These are phyloP conservation scores for Brachypalpus laphriformis DNA, from an alignment of 2,888 invertebrate species.

Conservation along the genomic window DNA sequence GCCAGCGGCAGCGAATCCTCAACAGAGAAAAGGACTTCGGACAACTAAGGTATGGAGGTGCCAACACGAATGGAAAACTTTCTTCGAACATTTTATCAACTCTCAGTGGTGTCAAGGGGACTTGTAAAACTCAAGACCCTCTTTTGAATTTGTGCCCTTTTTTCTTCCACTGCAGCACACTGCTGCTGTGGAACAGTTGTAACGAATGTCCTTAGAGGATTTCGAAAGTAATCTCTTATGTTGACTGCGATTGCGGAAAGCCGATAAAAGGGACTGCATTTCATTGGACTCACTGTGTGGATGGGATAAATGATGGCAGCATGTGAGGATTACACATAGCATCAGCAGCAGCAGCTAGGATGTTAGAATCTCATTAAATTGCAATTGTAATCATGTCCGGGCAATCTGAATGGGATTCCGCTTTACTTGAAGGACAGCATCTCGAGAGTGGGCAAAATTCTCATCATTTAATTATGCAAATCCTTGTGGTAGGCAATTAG, in stretches of 20 bases:
- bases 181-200: slow-evolving; percentile 51
- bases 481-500: slow-evolving; percentile 67
- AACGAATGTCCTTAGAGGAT: slow-evolving; percentile 73
- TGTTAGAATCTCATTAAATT: slow-evolving; percentile 71
- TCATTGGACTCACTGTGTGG: slow-evolving; percentile 31
- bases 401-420: slow-evolving; percentile 50
- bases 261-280: slow-evolving; percentile 72
- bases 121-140: slow-evolving; percentile 64
- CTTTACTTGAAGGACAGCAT: slow-evolving; percentile 22
- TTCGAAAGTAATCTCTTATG: slow-evolving; percentile 71
- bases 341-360: slow-evolving; percentile 26
- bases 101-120: slow-evolving; percentile 69
- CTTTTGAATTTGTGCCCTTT: slow-evolving; percentile 21
- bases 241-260: slow-evolving; percentile 69
- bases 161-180: slow-evolving; percentile 5
- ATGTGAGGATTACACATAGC: slow-evolving; percentile 61
- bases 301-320: slow-evolving; percentile 54
- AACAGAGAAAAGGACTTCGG: slow-evolving; percentile 33
- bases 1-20: slow-evolving; percentile 19
- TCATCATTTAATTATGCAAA: slow-evolving; percentile 71
- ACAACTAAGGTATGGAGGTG: slow-evolving; percentile 52
- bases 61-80: slow-evolving; percentile 71
- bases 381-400: slow-evolving; percentile 66
- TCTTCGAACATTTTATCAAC: slow-evolving; percentile 72
- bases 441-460: slow-evolving; percentile 14